Evolutionary conservation across 1,140 invertebrate genomes (phyloP).

Genomic region (Halotydeus destructor): DNA sequence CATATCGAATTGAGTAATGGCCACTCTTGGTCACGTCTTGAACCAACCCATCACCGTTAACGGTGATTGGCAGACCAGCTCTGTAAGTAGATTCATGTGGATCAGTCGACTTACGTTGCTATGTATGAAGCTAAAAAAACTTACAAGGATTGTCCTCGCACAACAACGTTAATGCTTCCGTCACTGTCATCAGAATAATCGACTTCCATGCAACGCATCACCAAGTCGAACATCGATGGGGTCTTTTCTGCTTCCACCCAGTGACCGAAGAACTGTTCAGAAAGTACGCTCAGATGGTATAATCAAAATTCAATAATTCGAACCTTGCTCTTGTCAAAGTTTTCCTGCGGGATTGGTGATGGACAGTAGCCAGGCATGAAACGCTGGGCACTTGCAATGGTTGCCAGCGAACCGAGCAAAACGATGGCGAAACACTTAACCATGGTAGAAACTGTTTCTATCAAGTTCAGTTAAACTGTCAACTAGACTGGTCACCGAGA

Average conservation of each 20-base stretch:
- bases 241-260: slow-evolving; percentile 16
- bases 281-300: background rate
- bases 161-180: slow-evolving; percentile 11
- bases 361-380: slow-evolving; percentile 12
- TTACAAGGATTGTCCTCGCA: slow-evolving; percentile 13
- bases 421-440: too few species aligned
- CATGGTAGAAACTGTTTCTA: too few species aligned
- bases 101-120: background rate
- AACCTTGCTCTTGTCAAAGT: slow-evolving; percentile 13
- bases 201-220: slow-evolving; percentile 13
- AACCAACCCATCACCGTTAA: slow-evolving; percentile 14
- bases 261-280: slow-evolving; percentile 14
- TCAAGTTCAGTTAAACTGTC: too few species aligned
- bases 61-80: slow-evolving; percentile 12
- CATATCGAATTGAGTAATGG: slow-evolving; percentile 12
- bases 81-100: slow-evolving; percentile 7
- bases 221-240: slow-evolving; percentile 14
- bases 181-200: slow-evolving; percentile 15
- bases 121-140: slow-evolving; percentile 4
- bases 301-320: background rate
- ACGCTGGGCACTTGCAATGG: slow-evolving; percentile 4
- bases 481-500: too few species aligned
- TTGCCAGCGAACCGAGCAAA: background rate
- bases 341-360: slow-evolving; percentile 7
- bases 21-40: slow-evolving; percentile 11